A percentile compares a stretch with the other conserved stretches of the same genome.
Conservation (phyloP, 2,113 vertebrate genomes). For the Phocoena phocoena region DNA sequence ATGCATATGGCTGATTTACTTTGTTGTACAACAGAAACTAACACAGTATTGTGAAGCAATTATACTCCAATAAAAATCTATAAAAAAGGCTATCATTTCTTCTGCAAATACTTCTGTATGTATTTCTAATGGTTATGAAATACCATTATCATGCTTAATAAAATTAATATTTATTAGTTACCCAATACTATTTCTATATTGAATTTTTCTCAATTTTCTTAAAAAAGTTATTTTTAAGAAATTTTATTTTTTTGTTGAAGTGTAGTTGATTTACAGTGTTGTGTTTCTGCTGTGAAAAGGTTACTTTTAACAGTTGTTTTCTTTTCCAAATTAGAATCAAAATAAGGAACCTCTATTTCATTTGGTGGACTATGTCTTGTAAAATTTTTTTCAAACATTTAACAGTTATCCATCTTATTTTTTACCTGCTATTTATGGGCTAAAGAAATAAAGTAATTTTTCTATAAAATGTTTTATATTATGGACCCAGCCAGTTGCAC, state of each 20-base stretch:
- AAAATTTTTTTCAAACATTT: not conserved
- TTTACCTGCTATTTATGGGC: not conserved
- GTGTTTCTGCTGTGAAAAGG: too few species aligned
- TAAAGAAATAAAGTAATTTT: not conserved
- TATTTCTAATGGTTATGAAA: constrained; percentile 8
- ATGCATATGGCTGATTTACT: too few species aligned
- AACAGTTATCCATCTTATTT: not conserved
- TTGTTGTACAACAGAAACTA: too few species aligned
- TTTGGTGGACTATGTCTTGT: not conserved
- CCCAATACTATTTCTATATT: not conserved
- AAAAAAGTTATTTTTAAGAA: not conserved
- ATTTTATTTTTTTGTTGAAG: too few species aligned
- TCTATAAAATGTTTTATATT: not conserved
- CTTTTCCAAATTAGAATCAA: not conserved
- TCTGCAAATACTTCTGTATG: not conserved
- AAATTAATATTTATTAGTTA: not conserved
- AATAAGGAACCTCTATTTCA: not conserved
- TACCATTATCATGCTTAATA: not conserved
- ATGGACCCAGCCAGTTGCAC: not conserved
- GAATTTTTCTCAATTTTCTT: not conserved
- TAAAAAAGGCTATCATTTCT: not conserved
- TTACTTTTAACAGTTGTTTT: not conserved
- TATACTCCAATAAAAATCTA: too few species aligned
- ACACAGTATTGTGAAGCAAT: too few species aligned
- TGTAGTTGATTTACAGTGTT: too few species aligned